Base-by-base conservation (phyloP, 2,797 vertebrate species). In the Prunella strophiata region DNA sequence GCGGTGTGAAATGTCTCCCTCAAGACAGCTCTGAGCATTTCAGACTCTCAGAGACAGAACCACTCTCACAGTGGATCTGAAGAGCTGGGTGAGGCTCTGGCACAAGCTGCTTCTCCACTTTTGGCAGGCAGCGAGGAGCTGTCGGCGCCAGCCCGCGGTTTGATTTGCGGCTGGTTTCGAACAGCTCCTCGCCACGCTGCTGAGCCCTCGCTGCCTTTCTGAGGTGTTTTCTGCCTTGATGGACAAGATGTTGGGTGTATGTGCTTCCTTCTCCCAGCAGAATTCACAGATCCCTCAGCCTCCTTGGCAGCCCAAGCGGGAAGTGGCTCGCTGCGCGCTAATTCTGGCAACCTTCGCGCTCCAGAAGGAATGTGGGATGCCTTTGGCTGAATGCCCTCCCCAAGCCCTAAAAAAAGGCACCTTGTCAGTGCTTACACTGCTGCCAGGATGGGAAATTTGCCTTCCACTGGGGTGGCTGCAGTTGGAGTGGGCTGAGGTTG, bases 291-390 rank as follows among this genome's bases (percentile, higher is more conserved):
- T 84, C 78, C 93, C 91, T 47, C 66, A 63, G 72, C 52, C 59
- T 51, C 52, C 77, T 54, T 96, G 95, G 95, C 96, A 95, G 36
- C 40, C 9, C 68, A 8, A 67, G 88, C 47, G 87, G 91, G 88
- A 68, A 95, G 95, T 6, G 68, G 78, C 72, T 94, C 54, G 3
- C 30, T 43, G 62, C 3, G 52, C 2, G 10, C 93, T 85, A 65
- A 86, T 91, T 57, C 86, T 95, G 96, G 96, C 96, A 83, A 34
- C 72, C 75, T 75, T 80, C 36, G 4, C 81, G 13, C 91, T 79
- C 48, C 96, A 97, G 88, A 96, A 91, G 96, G 94, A 34, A 81
- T 51, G 91, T 95, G 83, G 95, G 96, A 90, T 67, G 93, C 73
- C 75, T 92, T 95, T 96, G 95, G 95, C 93, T 76, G 4, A 3